Percentiles rank a stretch among this genome's conserved stretches.
phyloP scores from a whole-genome alignment of 2,888 invertebrate species.

The Calameuta idolon region DNA sequence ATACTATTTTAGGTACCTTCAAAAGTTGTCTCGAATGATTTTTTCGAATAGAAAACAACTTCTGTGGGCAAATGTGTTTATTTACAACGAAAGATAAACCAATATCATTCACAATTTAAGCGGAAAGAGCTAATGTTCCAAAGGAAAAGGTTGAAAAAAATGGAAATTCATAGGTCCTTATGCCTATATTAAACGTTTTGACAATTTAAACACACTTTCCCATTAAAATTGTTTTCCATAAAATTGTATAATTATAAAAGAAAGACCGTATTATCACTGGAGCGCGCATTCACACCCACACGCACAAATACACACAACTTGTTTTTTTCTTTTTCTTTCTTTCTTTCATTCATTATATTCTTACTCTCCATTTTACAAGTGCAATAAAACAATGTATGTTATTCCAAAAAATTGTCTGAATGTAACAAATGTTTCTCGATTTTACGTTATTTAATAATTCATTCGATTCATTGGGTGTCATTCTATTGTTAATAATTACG shows the following conservation, averaged over 20 bases:
- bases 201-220: background rate
- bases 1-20: constrained; percentile 9
- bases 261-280: background rate
- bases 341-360: background rate
- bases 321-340: background rate
- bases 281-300: background rate
- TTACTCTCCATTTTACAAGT: background rate
- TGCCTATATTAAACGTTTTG: background rate
- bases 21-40: background rate
- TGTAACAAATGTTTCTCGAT: background rate
- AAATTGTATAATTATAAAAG: background rate
- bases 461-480: background rate
- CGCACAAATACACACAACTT: background rate
- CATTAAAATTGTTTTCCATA: background rate
- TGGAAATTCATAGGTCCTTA: background rate
- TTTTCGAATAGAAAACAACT: background rate
- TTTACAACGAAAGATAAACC: background rate
- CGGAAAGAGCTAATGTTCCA: background rate
- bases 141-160: background rate
- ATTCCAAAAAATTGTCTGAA: background rate
- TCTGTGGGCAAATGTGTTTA: background rate
- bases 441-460: background rate
- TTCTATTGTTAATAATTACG: background rate
- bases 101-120: background rate
- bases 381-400: background rate